Conservation (phyloP, 2,113 vertebrate species). For the Apteryx mantelli region DNA sequence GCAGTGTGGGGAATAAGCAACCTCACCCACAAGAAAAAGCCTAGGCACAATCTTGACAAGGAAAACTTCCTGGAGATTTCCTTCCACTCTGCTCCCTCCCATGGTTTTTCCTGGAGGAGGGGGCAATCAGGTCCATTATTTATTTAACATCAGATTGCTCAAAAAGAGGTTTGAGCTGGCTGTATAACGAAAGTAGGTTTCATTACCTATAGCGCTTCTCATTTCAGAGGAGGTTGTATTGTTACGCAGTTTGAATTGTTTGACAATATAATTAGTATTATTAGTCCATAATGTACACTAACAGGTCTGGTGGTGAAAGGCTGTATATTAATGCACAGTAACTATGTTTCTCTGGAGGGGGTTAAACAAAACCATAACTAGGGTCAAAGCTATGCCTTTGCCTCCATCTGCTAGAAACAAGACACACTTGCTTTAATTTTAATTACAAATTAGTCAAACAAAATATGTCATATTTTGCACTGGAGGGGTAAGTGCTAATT, state of each 20-base stretch:
- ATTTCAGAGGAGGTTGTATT: conserved; percentile 61
- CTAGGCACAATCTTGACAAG: background rate
- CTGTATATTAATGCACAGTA: conserved; percentile 61
- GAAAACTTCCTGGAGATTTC: conserved; percentile 25
- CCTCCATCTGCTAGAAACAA: conserved; percentile 47
- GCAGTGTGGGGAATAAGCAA: background rate
- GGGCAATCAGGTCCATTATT: conserved; percentile 21
- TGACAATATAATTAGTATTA: conserved; percentile 72
- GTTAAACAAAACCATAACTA: conserved; percentile 70
- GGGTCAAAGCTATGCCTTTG: conserved; percentile 46
- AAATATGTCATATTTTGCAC: conserved; percentile 9
- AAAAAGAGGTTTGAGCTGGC: conserved; percentile 40
- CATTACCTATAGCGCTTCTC: conserved; percentile 44
- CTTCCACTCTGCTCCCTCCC: conserved; percentile 40
- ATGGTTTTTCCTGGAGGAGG: background rate
- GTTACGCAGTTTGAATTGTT: conserved; percentile 66
- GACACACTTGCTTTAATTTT: conserved; percentile 41
- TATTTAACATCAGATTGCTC: conserved; percentile 48
- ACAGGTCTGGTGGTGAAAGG: conserved; percentile 59
- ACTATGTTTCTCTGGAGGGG: conserved; percentile 56
- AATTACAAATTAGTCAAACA: conserved; percentile 53
- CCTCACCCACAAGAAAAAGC: background rate
- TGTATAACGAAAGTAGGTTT: conserved; percentile 64
- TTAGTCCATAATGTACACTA: conserved; percentile 71
- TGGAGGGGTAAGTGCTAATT: conserved; percentile 1